These are phyloP conservation scores for Camptogramma bilineatum DNA, from an alignment of 2,888 invertebrate genomes.

Conservation along the genomic window DNA sequence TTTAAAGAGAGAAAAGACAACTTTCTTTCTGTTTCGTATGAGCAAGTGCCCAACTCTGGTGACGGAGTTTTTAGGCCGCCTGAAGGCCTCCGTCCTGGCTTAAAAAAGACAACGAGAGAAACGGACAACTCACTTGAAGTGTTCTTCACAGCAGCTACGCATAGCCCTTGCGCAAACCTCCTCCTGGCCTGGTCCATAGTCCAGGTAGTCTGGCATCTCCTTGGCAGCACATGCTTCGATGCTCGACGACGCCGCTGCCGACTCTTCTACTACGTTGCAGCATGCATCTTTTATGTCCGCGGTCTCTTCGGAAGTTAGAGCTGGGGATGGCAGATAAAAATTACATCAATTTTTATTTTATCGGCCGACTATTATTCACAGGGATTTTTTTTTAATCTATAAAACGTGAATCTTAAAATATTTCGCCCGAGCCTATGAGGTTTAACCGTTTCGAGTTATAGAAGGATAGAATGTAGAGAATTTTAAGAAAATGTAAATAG, in stretches of 20 bases:
- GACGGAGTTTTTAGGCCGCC: no score
- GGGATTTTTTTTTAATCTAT: no score
- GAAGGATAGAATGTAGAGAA: no score
- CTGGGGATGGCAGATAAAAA: constrained; percentile 43
- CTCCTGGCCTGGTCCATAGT: constrained; percentile 56
- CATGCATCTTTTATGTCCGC: constrained; percentile 62
- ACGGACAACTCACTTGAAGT: constrained; percentile 59
- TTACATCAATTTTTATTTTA: background rate
- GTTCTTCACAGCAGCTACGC: constrained; percentile 60
- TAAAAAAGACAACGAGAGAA: background rate
- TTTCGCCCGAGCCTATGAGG: no score
- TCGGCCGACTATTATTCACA: no score
- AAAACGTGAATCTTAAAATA: no score
- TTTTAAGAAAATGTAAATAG: no score
- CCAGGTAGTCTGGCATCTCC: constrained; percentile 53
- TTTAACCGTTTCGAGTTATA: no score
- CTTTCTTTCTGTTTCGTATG: no score
- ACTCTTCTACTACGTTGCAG: constrained; percentile 60
- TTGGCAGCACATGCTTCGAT: constrained; percentile 51
- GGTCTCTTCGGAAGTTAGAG: constrained; percentile 60
- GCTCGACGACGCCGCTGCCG: constrained; percentile 48
- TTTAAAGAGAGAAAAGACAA: no score
- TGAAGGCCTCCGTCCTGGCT: no score
- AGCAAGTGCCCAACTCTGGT: no score
- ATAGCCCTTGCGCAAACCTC: constrained; percentile 55